Evolutionary conservation across 2,797 vertebrate species (phyloP).

Genomic region (Enteromius thamalakanensis): DNA sequence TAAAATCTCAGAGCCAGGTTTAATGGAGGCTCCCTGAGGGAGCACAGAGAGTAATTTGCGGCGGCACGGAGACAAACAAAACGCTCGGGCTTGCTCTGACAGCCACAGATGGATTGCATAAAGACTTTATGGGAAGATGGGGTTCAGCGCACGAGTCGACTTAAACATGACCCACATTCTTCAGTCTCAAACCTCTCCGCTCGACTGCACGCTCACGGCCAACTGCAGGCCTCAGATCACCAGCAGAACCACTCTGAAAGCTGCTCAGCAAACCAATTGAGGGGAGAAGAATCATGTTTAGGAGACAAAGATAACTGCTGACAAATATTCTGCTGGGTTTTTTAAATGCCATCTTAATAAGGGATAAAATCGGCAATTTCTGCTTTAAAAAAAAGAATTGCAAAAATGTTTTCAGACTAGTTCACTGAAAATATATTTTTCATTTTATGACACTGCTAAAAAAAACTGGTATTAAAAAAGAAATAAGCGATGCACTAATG

Average conservation of each 20-base stretch:
- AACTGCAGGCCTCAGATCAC: conserved; percentile 3
- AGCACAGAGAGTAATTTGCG: conserved; percentile 41
- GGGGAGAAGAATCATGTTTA: background rate
- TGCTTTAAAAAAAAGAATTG: background rate
- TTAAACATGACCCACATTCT: conserved; percentile 49
- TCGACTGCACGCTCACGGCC: background rate
- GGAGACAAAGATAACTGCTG: background rate
- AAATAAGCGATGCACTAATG: background rate
- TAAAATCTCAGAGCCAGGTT: conserved; percentile 51
- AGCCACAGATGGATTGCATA: conserved; percentile 44
- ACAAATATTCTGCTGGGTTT: background rate
- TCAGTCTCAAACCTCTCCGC: conserved; percentile 13
- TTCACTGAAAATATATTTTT: background rate
- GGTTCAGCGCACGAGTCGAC: conserved; percentile 25
- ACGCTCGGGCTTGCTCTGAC: conserved; percentile 31
- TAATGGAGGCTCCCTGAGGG: conserved; percentile 42
- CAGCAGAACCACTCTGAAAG: conserved; percentile 8
- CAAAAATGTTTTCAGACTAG: background rate
- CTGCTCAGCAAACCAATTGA: background rate
- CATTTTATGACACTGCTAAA: background rate
- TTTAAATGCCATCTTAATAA: background rate
- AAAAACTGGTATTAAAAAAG: background rate
- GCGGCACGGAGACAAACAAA: conserved; percentile 19
- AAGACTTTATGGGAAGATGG: conserved; percentile 48
- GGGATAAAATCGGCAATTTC: background rate